Conservation (phyloP, 2,113 vertebrate genomes). For the Laticauda colubrina region DNA sequence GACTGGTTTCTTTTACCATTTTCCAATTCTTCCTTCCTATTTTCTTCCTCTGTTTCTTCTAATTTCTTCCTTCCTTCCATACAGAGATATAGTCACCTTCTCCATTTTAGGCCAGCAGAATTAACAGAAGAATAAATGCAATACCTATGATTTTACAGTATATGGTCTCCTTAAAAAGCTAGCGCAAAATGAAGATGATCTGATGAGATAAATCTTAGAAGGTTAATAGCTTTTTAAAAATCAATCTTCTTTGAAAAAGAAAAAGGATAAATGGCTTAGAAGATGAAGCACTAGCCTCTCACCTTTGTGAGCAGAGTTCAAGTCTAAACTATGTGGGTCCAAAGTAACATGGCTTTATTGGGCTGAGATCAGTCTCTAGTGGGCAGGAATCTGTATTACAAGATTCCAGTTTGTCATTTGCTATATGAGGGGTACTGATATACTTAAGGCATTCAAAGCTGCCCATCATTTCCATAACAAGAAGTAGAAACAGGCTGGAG, state of each 20-base stretch:
- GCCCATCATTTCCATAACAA: slow-evolving; percentile 5
- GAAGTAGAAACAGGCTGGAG: slow-evolving; percentile 9
- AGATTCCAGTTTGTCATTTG: slow-evolving; percentile 50
- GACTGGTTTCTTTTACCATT: slow-evolving; percentile 57
- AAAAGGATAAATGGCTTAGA: slow-evolving; percentile 78
- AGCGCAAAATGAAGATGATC: slow-evolving; percentile 76
- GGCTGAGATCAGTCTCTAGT: slow-evolving; percentile 77
- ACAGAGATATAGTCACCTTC: slow-evolving; percentile 17
- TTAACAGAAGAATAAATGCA: slow-evolving; percentile 67
- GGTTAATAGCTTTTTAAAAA: slow-evolving; percentile 81
- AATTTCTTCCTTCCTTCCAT: slow-evolving; percentile 28
- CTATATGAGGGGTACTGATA: slow-evolving; percentile 6
- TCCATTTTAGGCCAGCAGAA: slow-evolving; percentile 57
- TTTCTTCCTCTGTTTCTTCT: slow-evolving; percentile 52
- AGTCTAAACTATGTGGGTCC: slow-evolving; percentile 66
- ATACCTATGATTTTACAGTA: slow-evolving; percentile 35
- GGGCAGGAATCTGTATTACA: slow-evolving; percentile 75
- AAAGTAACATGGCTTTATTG: slow-evolving; percentile 56
- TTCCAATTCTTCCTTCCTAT: slow-evolving; percentile 54
- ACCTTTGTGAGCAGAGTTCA: slow-evolving; percentile 75
- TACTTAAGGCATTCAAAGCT: slow-evolving; percentile 3
- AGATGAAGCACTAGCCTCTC: slow-evolving; percentile 74
- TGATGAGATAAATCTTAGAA: slow-evolving; percentile 76
- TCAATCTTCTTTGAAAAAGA: slow-evolving; percentile 77
- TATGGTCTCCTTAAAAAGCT: slow-evolving; percentile 70